Evolutionary conservation across 2,113 vertebrate genomes (phyloP), one percentile per base, ranked within the genome.

Genomic region (Struthidea cinerea): DNA sequence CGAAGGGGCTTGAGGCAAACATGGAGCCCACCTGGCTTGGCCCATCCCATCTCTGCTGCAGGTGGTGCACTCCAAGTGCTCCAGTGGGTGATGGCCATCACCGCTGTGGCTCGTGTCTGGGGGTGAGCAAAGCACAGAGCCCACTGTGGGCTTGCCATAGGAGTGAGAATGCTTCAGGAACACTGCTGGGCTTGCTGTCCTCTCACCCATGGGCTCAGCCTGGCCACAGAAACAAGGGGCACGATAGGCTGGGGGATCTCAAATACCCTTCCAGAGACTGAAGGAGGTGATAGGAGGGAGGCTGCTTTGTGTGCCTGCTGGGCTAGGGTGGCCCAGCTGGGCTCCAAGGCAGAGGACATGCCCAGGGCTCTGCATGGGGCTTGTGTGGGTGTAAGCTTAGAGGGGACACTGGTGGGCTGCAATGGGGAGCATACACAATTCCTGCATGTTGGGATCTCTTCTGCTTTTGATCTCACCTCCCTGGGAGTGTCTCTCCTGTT

Each of bases 301-400:
- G 20, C 15, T 57, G 52, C n/a, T 63, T 46, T 0, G 0, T 74
- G 32, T 57, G 9, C 24, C 11, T 57, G 16, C 14, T 44, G 37
- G 52, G n/a, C 30, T 27, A 37, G 24, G 24, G 21, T 28, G n/a
- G 18, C 23, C 26, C 69, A 69, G 10, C 27, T 35, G 41, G 23
- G 39, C 35, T 42, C 24, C 0, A 0, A 32, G 46, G 27, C 61
- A 79, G 52, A 44, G 28, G 18, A 63, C 2, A 1, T 44, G 63
- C 15, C 60, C 61, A 76, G 44, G 23, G 16, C 61, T 75, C 70
- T 60, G 30, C 11, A 1, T 21, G 46, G 50, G 33, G 12, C 18
- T 84, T 49, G 32, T 41, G 21, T 4, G 2, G 39, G 18, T 7
- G 0, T 57, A 30, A 79, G 8, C 32, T 65, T 39, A n/a, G 37